Percentiles rank a stretch among this genome's conserved stretches.
Conservation (phyloP, 2,888 invertebrate genomes). For the Pogonocherus hispidulus region DNA sequence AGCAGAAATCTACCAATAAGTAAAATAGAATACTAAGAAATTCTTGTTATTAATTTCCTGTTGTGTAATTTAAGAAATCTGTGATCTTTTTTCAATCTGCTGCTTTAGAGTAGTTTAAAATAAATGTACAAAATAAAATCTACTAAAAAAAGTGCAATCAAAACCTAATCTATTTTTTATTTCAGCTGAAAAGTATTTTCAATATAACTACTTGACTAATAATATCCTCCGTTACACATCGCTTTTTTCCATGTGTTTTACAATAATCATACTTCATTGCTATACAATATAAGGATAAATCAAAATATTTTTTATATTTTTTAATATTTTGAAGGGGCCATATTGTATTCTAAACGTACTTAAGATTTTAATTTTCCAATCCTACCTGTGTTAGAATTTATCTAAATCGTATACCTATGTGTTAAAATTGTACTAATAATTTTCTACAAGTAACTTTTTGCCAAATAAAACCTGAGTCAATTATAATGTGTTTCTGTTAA, state of each 20-base stretch:
- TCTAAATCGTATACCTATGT: slow-evolving; percentile 37
- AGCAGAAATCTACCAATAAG: slow-evolving; percentile 11
- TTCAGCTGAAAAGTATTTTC: slow-evolving; percentile 26
- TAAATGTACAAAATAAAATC: slow-evolving; percentile 57
- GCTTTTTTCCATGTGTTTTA: slow-evolving; percentile 41
- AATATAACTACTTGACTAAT: slow-evolving; percentile 27
- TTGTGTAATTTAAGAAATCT: slow-evolving; percentile 51
- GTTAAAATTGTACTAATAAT: slow-evolving; percentile 51
- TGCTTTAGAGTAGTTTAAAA: slow-evolving; percentile 59
- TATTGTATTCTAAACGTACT: slow-evolving; percentile 46
- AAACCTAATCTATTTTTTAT: slow-evolving; percentile 56
- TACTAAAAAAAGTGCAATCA: slow-evolving; percentile 58
- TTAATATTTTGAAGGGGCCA: slow-evolving; percentile 56
- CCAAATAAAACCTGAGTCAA: slow-evolving; percentile 63
- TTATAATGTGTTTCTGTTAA: slow-evolving; percentile 43
- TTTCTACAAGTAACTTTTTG: slow-evolving; percentile 60
- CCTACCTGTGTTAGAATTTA: slow-evolving; percentile 39
- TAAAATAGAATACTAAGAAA: slow-evolving; percentile 22
- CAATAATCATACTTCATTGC: slow-evolving; percentile 31
- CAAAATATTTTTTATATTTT: slow-evolving; percentile 47
- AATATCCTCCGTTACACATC: slow-evolving; percentile 32
- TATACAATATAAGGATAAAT: slow-evolving; percentile 40
- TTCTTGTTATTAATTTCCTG: slow-evolving; percentile 19
- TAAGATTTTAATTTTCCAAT: slow-evolving; percentile 40
- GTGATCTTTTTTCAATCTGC: slow-evolving; percentile 64